Conservation (phyloP, 2,888 invertebrate species). For the Cheilosia soror region DNA sequence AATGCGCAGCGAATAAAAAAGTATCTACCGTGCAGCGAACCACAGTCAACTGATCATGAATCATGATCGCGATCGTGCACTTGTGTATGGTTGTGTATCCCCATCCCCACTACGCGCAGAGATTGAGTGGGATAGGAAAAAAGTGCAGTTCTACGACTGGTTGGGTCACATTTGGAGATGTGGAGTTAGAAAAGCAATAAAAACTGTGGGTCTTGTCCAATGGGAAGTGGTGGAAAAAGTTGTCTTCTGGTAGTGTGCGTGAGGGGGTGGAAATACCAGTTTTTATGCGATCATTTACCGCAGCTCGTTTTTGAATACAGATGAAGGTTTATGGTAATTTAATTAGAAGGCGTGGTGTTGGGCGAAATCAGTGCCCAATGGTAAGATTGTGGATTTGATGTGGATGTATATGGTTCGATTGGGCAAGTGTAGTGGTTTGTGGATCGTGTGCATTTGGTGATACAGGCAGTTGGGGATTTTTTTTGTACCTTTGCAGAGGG, state of each 20-base stretch:
- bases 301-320: background rate
- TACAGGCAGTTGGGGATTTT: background rate
- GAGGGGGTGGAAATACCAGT: constrained; percentile 62
- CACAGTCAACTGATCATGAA: constrained; percentile 69
- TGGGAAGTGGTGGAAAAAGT: constrained; percentile 60
- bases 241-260: constrained; percentile 7
- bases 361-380: constrained; percentile 64
- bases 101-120: constrained; percentile 53
- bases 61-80: constrained; percentile 57
- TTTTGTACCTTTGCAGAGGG: background rate
- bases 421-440: constrained; percentile 10
- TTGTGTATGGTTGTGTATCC: constrained; percentile 38
- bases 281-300: background rate
- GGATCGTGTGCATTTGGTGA: constrained; percentile 15
- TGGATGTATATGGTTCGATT: constrained; percentile 1
- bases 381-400: constrained; percentile 28
- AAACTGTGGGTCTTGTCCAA: constrained; percentile 64
- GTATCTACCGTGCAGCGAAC: constrained; percentile 64
- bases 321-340: constrained; percentile 50
- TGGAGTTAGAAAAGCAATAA: constrained; percentile 46
- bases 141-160: constrained; percentile 67
- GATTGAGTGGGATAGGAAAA: constrained; percentile 24
- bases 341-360: constrained; percentile 56
- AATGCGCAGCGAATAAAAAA: constrained; percentile 61
- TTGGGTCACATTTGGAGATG: constrained; percentile 46